These are phyloP conservation scores for Dendrolimus houi DNA, from an alignment of 2,888 invertebrate genomes.

Conservation along the genomic window DNA sequence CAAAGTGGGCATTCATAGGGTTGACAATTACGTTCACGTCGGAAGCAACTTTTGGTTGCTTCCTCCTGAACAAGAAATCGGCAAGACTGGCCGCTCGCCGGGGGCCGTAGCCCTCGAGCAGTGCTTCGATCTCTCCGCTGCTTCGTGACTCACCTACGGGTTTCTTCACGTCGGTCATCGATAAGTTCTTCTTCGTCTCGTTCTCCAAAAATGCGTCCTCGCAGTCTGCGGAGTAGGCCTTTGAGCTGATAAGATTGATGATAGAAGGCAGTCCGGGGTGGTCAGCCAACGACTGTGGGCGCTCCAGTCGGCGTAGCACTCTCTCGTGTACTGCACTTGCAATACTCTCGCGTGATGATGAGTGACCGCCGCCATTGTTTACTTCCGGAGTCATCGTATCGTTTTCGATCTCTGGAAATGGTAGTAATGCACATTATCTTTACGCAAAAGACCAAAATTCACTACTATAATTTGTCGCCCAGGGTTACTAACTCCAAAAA, in stretches of 20 bases:
- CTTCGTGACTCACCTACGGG: conserved; percentile 25
- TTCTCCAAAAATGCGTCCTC: conserved; percentile 12
- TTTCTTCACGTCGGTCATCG: conserved; percentile 25
- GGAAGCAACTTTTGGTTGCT: conserved; percentile 6
- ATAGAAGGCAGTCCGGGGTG: conserved; percentile 31
- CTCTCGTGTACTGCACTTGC: conserved; percentile 46
- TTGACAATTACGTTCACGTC: conserved; percentile 50
- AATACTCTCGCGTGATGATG: conserved; percentile 40
- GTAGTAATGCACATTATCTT: no score
- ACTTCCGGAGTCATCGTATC: conserved; percentile 17
- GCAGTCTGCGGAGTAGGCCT: conserved; percentile 39
- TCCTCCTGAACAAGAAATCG: conserved; percentile 31
- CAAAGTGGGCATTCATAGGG: conserved; percentile 44
- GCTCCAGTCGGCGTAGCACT: conserved; percentile 36
- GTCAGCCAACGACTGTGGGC: conserved; percentile 52
- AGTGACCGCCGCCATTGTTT: conserved; percentile 11
- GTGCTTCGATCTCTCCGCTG: conserved; percentile 32
- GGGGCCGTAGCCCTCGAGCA: conserved; percentile 19
- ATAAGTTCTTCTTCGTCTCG: conserved; percentile 23
- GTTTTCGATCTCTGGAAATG: conserved; percentile 32
- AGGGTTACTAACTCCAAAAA: no score
- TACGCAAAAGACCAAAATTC: no score
- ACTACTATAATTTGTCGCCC: no score
- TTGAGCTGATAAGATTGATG: conserved; percentile 33
- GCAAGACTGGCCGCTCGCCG: conserved; percentile 38